Conservation (phyloP, 2,113 vertebrate species). For the Ceyx melanurus region DNA sequence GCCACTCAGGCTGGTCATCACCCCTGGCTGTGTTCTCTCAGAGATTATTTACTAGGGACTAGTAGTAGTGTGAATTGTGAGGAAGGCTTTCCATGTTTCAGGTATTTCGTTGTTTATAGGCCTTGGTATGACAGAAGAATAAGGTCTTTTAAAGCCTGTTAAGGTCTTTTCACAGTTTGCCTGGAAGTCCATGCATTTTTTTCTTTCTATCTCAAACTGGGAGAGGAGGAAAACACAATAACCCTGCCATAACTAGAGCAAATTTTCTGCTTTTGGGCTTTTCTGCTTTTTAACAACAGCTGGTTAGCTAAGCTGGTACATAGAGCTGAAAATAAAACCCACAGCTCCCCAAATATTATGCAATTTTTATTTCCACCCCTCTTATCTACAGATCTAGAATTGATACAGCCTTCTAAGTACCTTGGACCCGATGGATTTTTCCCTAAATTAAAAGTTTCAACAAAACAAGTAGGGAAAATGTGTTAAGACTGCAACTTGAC, state of each 20-base stretch:
- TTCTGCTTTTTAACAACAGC: neutral
- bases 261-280: neutral
- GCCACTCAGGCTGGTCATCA: neutral
- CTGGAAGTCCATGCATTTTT: neutral
- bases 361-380: neutral
- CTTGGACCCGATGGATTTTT: neutral
- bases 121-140: neutral
- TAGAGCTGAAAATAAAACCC: neutral
- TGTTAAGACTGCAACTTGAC: neutral
- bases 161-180: neutral
- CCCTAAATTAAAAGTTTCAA: neutral
- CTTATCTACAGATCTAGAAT: neutral
- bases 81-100: neutral
- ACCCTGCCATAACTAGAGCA: neutral
- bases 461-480: neutral
- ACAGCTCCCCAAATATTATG: neutral
- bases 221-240: neutral
- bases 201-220: neutral
- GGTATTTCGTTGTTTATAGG: neutral
- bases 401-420: neutral
- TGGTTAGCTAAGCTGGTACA: neutral
- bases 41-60: neutral
- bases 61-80: neutral
- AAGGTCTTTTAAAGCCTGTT: neutral
- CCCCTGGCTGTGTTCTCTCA: fast-evolving